Percentiles rank a stretch among this genome's conserved stretches.
Evolutionary conservation across 2,797 vertebrate genomes (phyloP).

Genomic region (Onychomys torridus): DNA sequence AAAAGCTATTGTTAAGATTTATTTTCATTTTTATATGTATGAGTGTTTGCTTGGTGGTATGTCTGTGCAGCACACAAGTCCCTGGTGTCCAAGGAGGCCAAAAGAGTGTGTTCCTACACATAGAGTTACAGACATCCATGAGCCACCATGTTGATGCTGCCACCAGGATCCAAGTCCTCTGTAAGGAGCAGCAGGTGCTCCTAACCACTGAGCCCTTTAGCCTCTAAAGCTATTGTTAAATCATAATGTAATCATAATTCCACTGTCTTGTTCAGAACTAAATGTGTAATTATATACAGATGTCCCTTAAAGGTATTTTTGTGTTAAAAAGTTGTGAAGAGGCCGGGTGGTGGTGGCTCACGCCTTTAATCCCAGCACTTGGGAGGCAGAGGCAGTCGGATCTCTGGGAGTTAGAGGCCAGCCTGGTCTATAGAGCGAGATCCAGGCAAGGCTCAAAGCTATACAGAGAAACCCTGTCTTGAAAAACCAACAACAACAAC

Average conservation of each 20-base stretch:
- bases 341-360: too few relatives aligned
- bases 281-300: neutral
- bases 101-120: neutral
- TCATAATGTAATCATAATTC: constrained; percentile 33
- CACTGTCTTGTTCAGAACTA: constrained; percentile 20
- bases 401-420: too few relatives aligned
- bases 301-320: neutral
- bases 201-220: neutral
- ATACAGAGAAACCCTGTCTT: too few relatives aligned
- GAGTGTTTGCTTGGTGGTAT: neutral
- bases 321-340: neutral
- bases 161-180: neutral
- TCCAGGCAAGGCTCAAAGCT: too few relatives aligned
- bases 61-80: neutral
- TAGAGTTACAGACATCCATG: neutral
- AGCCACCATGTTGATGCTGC: neutral
- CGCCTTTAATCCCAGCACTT: too few relatives aligned
- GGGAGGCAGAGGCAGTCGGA: too few relatives aligned
- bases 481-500: too few relatives aligned
- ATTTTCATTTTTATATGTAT: neutral
- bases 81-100: neutral
- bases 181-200: neutral
- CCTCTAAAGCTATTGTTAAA: constrained; percentile 1
- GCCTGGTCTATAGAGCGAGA: too few relatives aligned
- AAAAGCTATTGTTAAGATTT: neutral